Percentiles rank a stretch among this genome's conserved stretches.
These are phyloP conservation scores for Eulimnadia texana DNA, from an alignment of 1,140 invertebrate genomes.

Conservation along the genomic window DNA sequence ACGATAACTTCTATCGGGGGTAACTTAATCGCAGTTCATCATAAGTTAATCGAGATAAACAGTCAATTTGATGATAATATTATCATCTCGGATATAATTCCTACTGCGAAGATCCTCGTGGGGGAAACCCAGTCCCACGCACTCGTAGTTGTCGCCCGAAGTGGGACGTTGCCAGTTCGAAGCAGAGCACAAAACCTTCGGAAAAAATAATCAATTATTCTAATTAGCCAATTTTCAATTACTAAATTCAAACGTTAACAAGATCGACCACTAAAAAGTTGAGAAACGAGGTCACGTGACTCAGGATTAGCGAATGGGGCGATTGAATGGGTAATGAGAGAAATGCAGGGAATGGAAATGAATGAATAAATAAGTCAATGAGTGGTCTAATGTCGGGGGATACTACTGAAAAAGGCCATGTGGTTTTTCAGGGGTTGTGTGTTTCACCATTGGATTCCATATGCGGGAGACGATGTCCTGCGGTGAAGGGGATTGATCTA, in stretches of 20 bases:
- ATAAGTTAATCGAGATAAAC: slow-evolving; percentile 28
- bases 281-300: too few relatives aligned
- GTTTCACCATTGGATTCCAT: slow-evolving; percentile 31
- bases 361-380: too few relatives aligned
- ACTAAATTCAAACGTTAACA: neutral
- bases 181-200: slow-evolving; percentile 27
- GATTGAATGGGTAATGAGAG: too few relatives aligned
- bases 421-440: neutral
- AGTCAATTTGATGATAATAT: slow-evolving; percentile 31
- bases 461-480: slow-evolving; percentile 31
- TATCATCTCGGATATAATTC: slow-evolving; percentile 29
- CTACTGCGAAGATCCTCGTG: slow-evolving; percentile 27
- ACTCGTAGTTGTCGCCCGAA: slow-evolving; percentile 32
- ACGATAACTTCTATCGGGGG: too few relatives aligned
- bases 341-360: neutral
- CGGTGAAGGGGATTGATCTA: slow-evolving; percentile 27
- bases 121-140: slow-evolving; percentile 33
- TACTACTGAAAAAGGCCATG: neutral
- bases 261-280: neutral
- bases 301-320: too few relatives aligned
- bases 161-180: slow-evolving; percentile 33
- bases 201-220: slow-evolving; percentile 1
- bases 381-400: too few relatives aligned
- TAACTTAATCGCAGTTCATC: too few relatives aligned
- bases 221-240: neutral